These are phyloP conservation scores for Odontophorus gujanensis DNA, from an alignment of 2,113 vertebrate species.

Conservation along the genomic window DNA sequence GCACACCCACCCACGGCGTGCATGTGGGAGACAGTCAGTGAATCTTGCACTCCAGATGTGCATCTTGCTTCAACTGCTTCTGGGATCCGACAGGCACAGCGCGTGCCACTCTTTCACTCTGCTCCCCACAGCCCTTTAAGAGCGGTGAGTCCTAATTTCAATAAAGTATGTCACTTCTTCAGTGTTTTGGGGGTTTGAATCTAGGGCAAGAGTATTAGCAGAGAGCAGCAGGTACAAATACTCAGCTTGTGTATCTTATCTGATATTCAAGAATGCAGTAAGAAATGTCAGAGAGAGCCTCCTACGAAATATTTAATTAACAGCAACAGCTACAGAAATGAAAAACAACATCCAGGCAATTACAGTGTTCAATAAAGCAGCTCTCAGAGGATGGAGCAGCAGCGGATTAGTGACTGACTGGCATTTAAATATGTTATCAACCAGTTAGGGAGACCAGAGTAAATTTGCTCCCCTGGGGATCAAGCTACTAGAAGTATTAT, in stretches of 20 bases:
- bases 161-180: constrained; percentile 93
- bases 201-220: constrained; percentile 82
- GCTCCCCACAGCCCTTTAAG: constrained; percentile 75
- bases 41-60: constrained; percentile 10
- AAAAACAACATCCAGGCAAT: constrained; percentile 84
- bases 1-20: accelerated
- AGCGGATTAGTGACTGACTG: constrained; percentile 79
- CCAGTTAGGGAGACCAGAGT: constrained; percentile 71
- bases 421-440: constrained; percentile 84
- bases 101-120: constrained; percentile 66
- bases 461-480: constrained; percentile 65
- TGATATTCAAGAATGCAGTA: constrained; percentile 79
- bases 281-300: constrained; percentile 80
- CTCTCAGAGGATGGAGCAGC: constrained; percentile 76
- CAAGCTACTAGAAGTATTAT: constrained; percentile 66
- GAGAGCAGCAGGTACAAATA: constrained; percentile 80
- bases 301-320: constrained; percentile 85
- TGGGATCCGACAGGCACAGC: neutral
- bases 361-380: constrained; percentile 82
- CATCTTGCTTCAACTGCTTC: neutral
- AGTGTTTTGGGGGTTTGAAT: constrained; percentile 89
- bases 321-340: constrained; percentile 83
- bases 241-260: constrained; percentile 81
- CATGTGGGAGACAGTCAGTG: neutral
- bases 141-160: constrained; percentile 86